Conservation (phyloP, 1,140 invertebrate genomes). For the Drosophila malerkotliana region DNA sequence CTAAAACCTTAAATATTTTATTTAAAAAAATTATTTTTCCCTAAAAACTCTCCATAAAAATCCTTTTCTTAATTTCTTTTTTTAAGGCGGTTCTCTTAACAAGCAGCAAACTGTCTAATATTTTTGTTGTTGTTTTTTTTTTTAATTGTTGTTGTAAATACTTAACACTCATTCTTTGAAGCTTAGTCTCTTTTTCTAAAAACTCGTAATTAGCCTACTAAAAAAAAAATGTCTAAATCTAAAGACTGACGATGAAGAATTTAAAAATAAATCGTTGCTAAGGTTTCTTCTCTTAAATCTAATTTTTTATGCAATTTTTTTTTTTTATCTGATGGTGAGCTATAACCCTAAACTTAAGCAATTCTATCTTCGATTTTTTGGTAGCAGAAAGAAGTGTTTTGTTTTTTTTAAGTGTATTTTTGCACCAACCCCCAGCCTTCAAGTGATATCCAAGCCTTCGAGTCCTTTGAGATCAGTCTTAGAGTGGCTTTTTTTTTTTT, state of each 20-base stretch:
- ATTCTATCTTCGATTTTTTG: slow-evolving; percentile 54
- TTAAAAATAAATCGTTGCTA: slow-evolving; percentile 22
- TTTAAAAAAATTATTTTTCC: too few species aligned
- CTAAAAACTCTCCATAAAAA: not conserved
- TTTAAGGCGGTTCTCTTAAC: slow-evolving; percentile 42
- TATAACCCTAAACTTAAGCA: slow-evolving; percentile 28
- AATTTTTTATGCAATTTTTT: not conserved
- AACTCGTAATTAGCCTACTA: slow-evolving; percentile 27
- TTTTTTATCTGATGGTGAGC: slow-evolving; percentile 25
- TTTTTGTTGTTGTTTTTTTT: not conserved
- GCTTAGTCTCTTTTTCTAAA: slow-evolving; percentile 45
- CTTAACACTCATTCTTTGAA: slow-evolving; percentile 44
- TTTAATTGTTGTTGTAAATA: slow-evolving; percentile 19
- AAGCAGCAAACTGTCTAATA: slow-evolving; percentile 30
- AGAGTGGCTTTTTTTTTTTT: slow-evolving; percentile 4
- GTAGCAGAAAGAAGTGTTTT: slow-evolving; percentile 41
- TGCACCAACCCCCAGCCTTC: not conserved
- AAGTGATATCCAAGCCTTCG: not conserved
- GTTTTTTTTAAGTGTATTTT: not conserved
- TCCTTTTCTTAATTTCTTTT: slow-evolving; percentile 24
- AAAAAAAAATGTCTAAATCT: slow-evolving; percentile 17
- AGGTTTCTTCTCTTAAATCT: slow-evolving; percentile 16
- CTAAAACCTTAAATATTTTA: too few species aligned
- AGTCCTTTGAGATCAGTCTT: slow-evolving; percentile 46
- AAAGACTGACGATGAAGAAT: slow-evolving; percentile 18